Conservation (phyloP, 2,797 vertebrate species). For the Galago senegalensis region DNA sequence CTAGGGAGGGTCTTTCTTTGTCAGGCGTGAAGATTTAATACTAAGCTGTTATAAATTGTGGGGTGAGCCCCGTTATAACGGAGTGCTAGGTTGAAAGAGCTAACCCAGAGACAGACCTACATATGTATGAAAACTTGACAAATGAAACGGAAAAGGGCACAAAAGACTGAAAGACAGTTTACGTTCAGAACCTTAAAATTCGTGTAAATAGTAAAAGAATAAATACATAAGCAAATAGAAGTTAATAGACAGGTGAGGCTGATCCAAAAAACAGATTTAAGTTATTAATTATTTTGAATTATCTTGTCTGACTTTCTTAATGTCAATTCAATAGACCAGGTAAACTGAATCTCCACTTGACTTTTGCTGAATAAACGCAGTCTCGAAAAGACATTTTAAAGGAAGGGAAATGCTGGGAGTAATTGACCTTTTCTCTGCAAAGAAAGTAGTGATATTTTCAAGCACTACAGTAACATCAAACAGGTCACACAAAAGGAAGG, state of each 20-base stretch:
- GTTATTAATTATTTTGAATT: not conserved
- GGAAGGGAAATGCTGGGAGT: constrained; percentile 46
- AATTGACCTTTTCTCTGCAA: constrained; percentile 59
- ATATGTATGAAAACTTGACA: not conserved
- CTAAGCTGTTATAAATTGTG: not conserved
- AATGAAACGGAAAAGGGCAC: not conserved
- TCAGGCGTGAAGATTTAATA: not conserved
- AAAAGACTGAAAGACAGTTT: not conserved
- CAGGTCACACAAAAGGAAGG: constrained; percentile 66
- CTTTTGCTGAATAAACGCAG: constrained; percentile 57
- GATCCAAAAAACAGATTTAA: constrained; percentile 3
- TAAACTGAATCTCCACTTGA: constrained; percentile 61
- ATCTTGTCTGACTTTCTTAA: not conserved
- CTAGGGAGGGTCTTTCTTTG: not conserved
- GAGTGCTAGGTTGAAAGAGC: not conserved
- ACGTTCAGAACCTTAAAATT: not conserved
- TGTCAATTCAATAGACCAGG: constrained; percentile 34
- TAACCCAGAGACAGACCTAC: not conserved
- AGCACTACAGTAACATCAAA: constrained; percentile 64
- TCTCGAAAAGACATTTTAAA: constrained; percentile 64
- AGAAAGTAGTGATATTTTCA: constrained; percentile 57
- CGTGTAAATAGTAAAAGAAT: not conserved
- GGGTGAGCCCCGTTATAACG: not conserved
- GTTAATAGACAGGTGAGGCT: not conserved
- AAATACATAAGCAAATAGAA: not conserved